A percentile compares a stretch with the other conserved stretches of the same genome.
These are phyloP conservation scores for Zosterops pallidus DNA, from an alignment of 2,113 vertebrate species.

Conservation along the genomic window DNA sequence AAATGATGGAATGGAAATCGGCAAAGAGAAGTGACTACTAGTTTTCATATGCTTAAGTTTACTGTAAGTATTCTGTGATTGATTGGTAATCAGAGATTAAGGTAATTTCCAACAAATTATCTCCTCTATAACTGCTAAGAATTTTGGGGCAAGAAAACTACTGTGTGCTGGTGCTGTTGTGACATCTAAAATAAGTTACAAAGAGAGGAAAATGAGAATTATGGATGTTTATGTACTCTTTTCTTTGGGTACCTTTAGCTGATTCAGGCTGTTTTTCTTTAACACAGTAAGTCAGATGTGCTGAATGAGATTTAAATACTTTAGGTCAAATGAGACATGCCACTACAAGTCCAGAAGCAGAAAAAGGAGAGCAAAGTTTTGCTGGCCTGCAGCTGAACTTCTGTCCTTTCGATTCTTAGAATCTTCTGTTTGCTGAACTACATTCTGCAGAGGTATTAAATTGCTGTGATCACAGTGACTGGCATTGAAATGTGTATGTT, in stretches of 20 bases:
- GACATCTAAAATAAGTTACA: neutral
- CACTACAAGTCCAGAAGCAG: neutral
- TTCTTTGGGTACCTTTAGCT: neutral
- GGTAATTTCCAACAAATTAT: neutral
- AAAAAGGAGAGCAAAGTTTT: neutral
- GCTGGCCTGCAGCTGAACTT: neutral
- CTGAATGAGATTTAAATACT: neutral
- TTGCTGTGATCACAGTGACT: neutral
- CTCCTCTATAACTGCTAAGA: neutral
- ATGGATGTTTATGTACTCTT: neutral
- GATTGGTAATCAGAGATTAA: neutral
- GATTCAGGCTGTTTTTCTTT: neutral
- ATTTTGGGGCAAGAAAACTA: neutral
- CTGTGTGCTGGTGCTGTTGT: neutral
- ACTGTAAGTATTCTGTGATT: neutral
- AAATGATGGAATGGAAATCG: neutral
- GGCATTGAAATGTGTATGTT: neutral
- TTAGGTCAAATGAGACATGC: neutral
- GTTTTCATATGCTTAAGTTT: neutral
- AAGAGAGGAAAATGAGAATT: neutral
- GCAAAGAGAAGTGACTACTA: neutral
- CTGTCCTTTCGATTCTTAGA: neutral
- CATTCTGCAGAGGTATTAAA: neutral
- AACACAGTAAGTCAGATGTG: fast-evolving
- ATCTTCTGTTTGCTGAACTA: neutral